Percentiles rank a stretch among this genome's conserved stretches.
Conservation (phyloP, 2,797 vertebrate species). For the Zenarchopterus dispar region DNA sequence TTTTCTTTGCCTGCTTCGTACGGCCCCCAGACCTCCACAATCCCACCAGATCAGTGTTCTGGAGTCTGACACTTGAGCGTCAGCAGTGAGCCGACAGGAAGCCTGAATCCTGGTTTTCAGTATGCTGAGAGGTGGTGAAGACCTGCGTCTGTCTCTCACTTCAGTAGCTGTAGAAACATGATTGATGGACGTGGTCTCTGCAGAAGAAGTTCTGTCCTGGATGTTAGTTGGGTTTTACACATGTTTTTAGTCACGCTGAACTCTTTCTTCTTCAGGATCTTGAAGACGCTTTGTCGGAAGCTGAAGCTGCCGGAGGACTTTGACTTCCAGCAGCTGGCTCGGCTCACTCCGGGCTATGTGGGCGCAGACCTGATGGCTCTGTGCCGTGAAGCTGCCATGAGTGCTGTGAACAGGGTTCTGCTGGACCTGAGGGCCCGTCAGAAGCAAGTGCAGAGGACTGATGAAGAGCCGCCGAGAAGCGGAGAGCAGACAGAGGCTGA, state of each 20-base stretch:
- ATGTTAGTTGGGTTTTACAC: not conserved
- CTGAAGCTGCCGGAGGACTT: constrained; percentile 87
- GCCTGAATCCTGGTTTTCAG: too few relatives aligned
- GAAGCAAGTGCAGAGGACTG: constrained; percentile 1
- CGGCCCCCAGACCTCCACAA: too few relatives aligned
- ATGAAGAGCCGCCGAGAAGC: not conserved
- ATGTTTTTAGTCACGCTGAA: too few relatives aligned
- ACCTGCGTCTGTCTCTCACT: too few relatives aligned
- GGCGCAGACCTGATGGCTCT: constrained; percentile 96
- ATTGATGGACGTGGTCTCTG: too few relatives aligned
- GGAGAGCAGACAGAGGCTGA: not conserved
- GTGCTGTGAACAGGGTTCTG: constrained; percentile 87
- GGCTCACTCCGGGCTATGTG: constrained; percentile 92
- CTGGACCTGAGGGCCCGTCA: constrained; percentile 53
- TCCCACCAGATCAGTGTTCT: too few relatives aligned
- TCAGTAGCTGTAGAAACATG: too few relatives aligned
- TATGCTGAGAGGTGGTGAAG: too few relatives aligned
- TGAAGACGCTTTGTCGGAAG: constrained; percentile 91
- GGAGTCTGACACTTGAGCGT: too few relatives aligned
- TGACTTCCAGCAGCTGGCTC: constrained; percentile 85
- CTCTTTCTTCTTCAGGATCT: constrained; percentile 83
- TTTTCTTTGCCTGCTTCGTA: too few relatives aligned
- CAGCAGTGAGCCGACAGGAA: too few relatives aligned
- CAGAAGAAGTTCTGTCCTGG: too few relatives aligned
- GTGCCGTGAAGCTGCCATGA: constrained; percentile 92